Evolutionary conservation across 2,113 vertebrate species (phyloP).

Genomic region (Callithrix jacchus): DNA sequence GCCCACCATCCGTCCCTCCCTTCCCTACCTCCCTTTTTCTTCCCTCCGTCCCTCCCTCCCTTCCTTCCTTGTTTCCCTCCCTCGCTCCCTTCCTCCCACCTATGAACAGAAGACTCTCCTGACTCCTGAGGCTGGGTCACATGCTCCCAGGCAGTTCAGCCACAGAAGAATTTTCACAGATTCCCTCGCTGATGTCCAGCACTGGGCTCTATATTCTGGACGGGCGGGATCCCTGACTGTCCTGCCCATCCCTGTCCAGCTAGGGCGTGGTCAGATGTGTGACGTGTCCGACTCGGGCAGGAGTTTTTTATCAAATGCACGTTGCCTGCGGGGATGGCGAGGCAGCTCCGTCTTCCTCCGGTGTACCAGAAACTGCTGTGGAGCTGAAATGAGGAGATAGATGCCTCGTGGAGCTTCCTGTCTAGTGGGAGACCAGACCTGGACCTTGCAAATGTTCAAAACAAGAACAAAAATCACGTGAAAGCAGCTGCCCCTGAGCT

Average conservation of each 20-base stretch:
- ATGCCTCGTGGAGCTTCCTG: fast-evolving
- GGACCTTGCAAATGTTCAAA: fast-evolving
- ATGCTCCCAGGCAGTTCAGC: not conserved
- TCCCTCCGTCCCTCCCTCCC: fast-evolving
- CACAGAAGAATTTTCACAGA: fast-evolving
- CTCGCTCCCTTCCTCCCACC: not conserved
- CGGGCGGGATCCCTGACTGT: fast-evolving
- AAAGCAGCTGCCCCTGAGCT: fast-evolving
- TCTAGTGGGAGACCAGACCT: fast-evolving
- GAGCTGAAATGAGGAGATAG: fast-evolving
- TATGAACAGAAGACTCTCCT: no score
- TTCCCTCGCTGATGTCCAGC: fast-evolving
- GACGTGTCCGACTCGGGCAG: fast-evolving
- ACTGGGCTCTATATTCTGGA: fast-evolving
- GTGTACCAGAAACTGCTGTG: fast-evolving
- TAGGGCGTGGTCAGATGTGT: fast-evolving
- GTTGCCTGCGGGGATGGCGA: fast-evolving
- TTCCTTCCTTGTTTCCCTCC: fast-evolving
- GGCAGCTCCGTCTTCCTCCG: fast-evolving
- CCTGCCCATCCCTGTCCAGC: fast-evolving
- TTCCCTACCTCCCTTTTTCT: no score
- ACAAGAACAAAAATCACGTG: fast-evolving
- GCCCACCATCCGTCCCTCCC: fast-evolving
- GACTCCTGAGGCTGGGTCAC: fast-evolving
- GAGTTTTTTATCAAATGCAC: fast-evolving